A percentile compares a stretch with the other conserved stretches of the same genome.
Evolutionary conservation across 2,797 vertebrate species (phyloP).

Genomic region (Ambastaia sidthimunki): DNA sequence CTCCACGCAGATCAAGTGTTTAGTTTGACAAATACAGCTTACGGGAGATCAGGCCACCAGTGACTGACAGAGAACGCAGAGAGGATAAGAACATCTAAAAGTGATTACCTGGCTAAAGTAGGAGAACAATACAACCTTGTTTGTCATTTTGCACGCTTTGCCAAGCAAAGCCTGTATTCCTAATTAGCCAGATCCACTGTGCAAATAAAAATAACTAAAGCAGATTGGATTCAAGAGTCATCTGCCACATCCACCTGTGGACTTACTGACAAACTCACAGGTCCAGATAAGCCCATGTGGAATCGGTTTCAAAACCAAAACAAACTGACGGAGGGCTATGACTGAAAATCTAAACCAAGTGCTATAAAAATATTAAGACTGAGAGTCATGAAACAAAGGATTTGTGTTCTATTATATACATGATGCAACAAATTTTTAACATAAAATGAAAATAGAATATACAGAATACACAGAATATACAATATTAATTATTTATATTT

Average conservation of each 20-base stretch:
- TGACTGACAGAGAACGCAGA: slow-evolving; percentile 67
- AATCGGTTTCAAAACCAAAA: background rate
- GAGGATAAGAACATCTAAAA: slow-evolving; percentile 71
- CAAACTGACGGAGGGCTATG: background rate
- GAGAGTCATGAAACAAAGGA: background rate
- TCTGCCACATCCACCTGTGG: slow-evolving; percentile 60
- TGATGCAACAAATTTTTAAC: background rate
- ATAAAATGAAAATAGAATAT: too few species aligned
- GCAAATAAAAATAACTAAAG: slow-evolving; percentile 77
- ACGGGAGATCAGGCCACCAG: slow-evolving; percentile 69
- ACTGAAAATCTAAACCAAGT: background rate
- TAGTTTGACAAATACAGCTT: slow-evolving; percentile 84
- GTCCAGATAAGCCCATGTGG: slow-evolving; percentile 21
- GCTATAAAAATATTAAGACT: background rate
- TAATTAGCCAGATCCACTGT: slow-evolving; percentile 69
- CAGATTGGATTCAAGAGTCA: slow-evolving; percentile 69
- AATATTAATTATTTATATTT: too few species aligned
- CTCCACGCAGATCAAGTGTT: slow-evolving; percentile 85
- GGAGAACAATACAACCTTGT: slow-evolving; percentile 79
- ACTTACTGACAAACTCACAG: slow-evolving; percentile 44
- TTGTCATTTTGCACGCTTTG: slow-evolving; percentile 81
- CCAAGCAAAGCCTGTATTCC: slow-evolving; percentile 76
- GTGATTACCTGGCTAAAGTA: slow-evolving; percentile 89
- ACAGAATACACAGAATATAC: too few species aligned
- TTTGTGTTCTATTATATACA: background rate